Conservation (phyloP, 1,140 invertebrate genomes). For the Vollenhovia emeryi region DNA sequence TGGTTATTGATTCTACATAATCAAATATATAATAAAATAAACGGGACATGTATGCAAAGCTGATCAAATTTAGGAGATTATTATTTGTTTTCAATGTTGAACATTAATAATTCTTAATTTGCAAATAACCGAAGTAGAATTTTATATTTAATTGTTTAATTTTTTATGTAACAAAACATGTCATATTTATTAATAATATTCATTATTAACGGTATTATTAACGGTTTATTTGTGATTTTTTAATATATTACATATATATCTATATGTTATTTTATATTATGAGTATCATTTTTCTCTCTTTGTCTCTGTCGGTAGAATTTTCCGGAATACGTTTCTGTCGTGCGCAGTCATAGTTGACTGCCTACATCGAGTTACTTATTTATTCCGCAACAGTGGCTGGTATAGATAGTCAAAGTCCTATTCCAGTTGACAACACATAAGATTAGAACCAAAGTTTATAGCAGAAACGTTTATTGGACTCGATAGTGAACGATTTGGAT, state of each 20-base stretch:
- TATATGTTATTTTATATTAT: background rate
- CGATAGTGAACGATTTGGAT: conserved; percentile 39
- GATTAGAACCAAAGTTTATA: conserved; percentile 41
- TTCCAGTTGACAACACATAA: conserved; percentile 1
- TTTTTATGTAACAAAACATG: background rate
- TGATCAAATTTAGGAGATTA: background rate
- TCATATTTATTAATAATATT: background rate
- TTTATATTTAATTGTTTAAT: background rate
- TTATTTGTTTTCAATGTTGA: background rate
- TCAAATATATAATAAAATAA: background rate
- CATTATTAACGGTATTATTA: too few relatives aligned
- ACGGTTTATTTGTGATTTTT: too few relatives aligned
- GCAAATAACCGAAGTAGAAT: background rate
- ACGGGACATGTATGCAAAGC: background rate
- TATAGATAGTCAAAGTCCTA: background rate
- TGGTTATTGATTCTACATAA: background rate
- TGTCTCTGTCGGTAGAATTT: background rate
- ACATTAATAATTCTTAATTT: background rate
- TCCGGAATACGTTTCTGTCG: background rate
- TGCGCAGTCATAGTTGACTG: background rate
- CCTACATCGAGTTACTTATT: background rate
- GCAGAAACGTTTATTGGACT: conserved; percentile 22
- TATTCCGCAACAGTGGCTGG: background rate
- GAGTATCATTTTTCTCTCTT: background rate
- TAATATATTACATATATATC: background rate